These are phyloP conservation scores for Rynchops niger DNA, from an alignment of 2,113 vertebrate genomes.

Conservation along the genomic window DNA sequence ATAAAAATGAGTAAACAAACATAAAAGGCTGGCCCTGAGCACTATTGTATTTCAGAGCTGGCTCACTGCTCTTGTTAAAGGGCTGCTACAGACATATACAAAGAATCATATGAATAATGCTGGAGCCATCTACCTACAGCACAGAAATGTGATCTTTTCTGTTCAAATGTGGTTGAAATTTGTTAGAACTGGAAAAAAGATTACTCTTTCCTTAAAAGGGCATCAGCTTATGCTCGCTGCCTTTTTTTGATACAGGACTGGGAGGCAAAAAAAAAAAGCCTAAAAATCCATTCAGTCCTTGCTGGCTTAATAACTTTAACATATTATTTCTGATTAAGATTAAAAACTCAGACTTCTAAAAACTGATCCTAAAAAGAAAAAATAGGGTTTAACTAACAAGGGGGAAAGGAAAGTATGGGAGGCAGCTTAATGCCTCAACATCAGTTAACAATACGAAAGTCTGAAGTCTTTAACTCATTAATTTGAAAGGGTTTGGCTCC, in stretches of 20 bases:
- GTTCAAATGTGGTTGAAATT: conserved; percentile 74
- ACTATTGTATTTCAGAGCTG: conserved; percentile 71
- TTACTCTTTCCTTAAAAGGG: conserved; percentile 71
- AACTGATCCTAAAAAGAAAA: background rate
- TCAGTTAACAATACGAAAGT: conserved; percentile 13
- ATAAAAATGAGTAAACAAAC: conserved; percentile 76
- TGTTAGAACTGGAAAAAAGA: conserved; percentile 76
- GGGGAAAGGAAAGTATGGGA: background rate
- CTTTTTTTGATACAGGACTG: conserved; percentile 1
- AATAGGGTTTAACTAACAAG: background rate
- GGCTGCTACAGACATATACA: conserved; percentile 64
- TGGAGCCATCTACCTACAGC: conserved; percentile 75
- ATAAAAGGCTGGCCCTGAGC: conserved; percentile 63
- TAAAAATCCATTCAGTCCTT: background rate
- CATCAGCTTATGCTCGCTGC: background rate
- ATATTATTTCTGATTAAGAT: conserved; percentile 39
- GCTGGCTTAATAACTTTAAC: conserved; percentile 56
- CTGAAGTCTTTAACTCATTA: conserved; percentile 54
- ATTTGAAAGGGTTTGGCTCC: conserved; percentile 32
- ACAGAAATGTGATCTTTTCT: conserved; percentile 74
- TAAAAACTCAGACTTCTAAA: conserved; percentile 40
- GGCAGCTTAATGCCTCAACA: background rate
- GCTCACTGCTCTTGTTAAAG: conserved; percentile 68
- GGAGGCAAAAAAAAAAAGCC: background rate
- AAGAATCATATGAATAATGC: conserved; percentile 68